Conservation (phyloP, 2,888 invertebrate species). For the Mesochorus sp. region DNA sequence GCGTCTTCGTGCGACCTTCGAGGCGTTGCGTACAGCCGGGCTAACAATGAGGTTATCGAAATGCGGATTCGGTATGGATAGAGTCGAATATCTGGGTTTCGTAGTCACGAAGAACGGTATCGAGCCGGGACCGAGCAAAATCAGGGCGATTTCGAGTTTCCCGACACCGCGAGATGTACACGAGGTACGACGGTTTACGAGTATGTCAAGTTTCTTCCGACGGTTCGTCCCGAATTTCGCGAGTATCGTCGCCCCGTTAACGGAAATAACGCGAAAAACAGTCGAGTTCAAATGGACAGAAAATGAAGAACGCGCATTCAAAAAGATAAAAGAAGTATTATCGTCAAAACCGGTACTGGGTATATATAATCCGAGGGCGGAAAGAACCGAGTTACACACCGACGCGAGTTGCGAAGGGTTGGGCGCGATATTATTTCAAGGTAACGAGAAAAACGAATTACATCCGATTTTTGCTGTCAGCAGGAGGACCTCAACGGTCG, state of each 20-base stretch:
- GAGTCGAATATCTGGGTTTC: neutral
- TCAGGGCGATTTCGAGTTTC: neutral
- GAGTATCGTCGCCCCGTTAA: no score
- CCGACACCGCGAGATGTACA: constrained; percentile 35
- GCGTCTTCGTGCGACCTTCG: neutral
- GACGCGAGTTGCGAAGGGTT: constrained; percentile 36
- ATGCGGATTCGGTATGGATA: no score
- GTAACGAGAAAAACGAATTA: constrained; percentile 50
- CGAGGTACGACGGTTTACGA: constrained; percentile 47
- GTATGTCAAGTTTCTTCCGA: constrained; percentile 55
- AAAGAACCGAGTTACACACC: neutral
- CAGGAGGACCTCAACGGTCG: constrained; percentile 65
- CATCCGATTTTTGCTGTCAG: constrained; percentile 67
- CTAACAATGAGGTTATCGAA: neutral
- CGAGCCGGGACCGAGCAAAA: neutral
- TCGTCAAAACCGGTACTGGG: constrained; percentile 30
- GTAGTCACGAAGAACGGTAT: no score
- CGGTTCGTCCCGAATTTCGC: constrained; percentile 30
- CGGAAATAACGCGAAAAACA: no score
- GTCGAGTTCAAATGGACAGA: constrained; percentile 38
- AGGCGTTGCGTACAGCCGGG: neutral
- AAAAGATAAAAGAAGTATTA: constrained; percentile 30
- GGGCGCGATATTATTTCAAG: constrained; percentile 57
- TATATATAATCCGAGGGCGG: constrained; percentile 36
- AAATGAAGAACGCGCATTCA: constrained; percentile 28